Evolutionary conservation across 2,888 invertebrate genomes (phyloP).

Genomic region (Lutraria lutraria): DNA sequence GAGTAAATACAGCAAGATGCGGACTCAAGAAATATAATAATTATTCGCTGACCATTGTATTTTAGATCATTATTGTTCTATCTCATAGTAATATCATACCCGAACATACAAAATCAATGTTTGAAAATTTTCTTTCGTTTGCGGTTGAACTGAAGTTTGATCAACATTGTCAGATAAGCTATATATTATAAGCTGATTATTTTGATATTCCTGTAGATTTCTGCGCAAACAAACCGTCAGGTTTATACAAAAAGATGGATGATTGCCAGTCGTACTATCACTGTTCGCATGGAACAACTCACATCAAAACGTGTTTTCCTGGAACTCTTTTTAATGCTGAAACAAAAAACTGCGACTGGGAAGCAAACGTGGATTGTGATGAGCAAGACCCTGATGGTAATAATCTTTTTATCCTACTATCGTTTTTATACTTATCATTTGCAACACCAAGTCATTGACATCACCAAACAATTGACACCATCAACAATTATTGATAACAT

Average conservation of each 20-base stretch:
- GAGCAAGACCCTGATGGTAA: neutral
- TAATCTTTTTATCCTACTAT: too few species aligned
- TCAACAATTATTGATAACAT: too few species aligned
- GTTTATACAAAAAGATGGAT: constrained; percentile 27
- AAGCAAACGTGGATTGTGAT: constrained; percentile 16
- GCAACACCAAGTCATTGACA: too few species aligned
- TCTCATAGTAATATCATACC: neutral
- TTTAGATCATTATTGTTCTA: neutral
- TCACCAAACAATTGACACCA: too few species aligned
- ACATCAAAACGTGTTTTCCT: neutral
- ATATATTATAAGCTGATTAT: neutral
- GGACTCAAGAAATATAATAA: neutral
- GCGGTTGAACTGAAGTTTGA: neutral
- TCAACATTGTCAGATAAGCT: neutral
- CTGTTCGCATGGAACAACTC: neutral
- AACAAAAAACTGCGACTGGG: constrained; percentile 30
- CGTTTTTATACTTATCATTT: too few species aligned
- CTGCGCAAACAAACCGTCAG: constrained; percentile 9
- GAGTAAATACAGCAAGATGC: neutral
- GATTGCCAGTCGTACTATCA: constrained; percentile 31
- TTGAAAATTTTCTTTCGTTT: neutral
- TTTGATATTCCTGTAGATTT: constrained; percentile 9
- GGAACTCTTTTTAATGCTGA: constrained; percentile 34
- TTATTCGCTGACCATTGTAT: too few species aligned
- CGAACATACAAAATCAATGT: neutral